Evolutionary conservation across 1,140 invertebrate species (phyloP).

Genomic region (Procambarus clarkii): DNA sequence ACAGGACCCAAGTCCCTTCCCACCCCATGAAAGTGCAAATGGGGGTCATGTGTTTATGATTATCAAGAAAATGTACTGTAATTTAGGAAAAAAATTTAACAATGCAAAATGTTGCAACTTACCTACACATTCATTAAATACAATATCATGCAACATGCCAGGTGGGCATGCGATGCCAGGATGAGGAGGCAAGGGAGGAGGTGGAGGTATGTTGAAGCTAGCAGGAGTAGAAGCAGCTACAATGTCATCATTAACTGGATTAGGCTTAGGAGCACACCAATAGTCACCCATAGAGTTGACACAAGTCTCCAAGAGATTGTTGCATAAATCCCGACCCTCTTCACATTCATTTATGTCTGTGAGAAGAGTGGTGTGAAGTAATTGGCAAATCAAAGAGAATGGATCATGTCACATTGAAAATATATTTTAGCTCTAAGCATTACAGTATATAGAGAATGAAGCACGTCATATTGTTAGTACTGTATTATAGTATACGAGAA

Average conservation of each 20-base stretch:
- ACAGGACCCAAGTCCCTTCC: no score
- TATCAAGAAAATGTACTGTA: no score
- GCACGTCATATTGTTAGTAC: no score
- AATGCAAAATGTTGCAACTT: no score
- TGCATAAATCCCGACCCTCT: constrained; percentile 74
- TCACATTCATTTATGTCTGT: constrained; percentile 81
- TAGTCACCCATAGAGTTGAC: constrained; percentile 75
- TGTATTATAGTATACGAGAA: no score
- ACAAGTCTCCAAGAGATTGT: constrained; percentile 73
- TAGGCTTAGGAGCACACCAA: constrained; percentile 74
- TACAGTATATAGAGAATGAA: no score
- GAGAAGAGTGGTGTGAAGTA: not conserved
- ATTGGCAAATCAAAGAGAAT: constrained; percentile 1
- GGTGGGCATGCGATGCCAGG: constrained; percentile 38
- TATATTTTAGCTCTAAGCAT: no score
- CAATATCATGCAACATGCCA: constrained; percentile 40
- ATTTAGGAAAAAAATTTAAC: no score
- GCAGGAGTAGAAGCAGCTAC: not conserved
- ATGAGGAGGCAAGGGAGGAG: constrained; percentile 33
- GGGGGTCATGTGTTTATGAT: no score
- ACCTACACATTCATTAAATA: constrained; percentile 40
- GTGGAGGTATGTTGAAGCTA: constrained; percentile 24
- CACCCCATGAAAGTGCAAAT: no score
- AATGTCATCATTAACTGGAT: not conserved
- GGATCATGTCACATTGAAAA: not conserved